phyloP scores from a whole-genome alignment of 2,797 vertebrate genomes.

The Hydrolagus colliei region DNA sequence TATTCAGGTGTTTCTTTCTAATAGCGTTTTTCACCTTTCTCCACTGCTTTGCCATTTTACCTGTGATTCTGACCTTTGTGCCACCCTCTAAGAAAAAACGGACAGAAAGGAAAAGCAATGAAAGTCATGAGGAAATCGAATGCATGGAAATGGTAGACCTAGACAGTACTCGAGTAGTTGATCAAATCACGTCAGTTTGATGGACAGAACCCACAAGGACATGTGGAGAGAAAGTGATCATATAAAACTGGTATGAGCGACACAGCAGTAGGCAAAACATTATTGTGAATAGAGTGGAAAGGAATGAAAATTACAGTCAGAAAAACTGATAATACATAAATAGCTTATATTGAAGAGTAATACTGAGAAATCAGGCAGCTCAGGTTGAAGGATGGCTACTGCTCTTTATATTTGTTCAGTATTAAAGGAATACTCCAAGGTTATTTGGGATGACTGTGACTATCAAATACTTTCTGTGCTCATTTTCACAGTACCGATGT shows the following conservation, averaged over 20 bases:
- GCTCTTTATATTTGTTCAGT: background rate
- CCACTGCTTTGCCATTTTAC: conserved; percentile 96
- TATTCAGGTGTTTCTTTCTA: conserved; percentile 97
- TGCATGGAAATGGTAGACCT: conserved; percentile 93
- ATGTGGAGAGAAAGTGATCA: conserved; percentile 39
- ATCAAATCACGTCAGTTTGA: conserved; percentile 98
- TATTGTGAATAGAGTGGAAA: background rate
- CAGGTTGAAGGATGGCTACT: too few species aligned
- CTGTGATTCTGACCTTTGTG: conserved; percentile 93
- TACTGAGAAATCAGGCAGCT: too few species aligned
- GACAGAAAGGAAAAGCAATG: conserved; percentile 69
- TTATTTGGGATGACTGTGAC: background rate
- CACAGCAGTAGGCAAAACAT: background rate
- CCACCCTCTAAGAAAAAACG: conserved; percentile 87
- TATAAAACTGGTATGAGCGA: background rate
- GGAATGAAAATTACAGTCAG: background rate
- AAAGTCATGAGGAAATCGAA: conserved; percentile 83
- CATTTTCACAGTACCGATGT: background rate
- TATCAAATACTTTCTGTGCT: background rate
- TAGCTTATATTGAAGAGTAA: too few species aligned
- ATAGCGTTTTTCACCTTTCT: conserved; percentile 92
- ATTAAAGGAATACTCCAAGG: background rate
- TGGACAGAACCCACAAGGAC: conserved; percentile 31
- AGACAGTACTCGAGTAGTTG: conserved; percentile 81
- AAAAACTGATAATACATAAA: background rate